A percentile compares a stretch with the other conserved stretches of the same genome.
These are phyloP conservation scores for Picus viridis DNA, from an alignment of 2,797 vertebrate species.

Conservation along the genomic window DNA sequence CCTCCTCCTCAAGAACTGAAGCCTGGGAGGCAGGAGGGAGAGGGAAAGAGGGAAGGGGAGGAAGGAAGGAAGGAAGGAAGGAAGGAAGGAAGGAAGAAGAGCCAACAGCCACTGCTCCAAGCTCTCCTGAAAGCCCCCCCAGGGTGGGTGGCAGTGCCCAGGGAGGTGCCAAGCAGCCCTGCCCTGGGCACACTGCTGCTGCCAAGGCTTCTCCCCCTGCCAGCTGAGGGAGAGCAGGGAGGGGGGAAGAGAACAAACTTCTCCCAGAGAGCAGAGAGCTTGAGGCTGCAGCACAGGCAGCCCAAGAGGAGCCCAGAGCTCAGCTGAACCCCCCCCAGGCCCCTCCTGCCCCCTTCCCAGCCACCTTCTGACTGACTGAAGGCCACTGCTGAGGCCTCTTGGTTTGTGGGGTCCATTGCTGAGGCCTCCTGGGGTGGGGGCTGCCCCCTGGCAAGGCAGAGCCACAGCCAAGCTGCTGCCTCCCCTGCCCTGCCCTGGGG, in stretches of 20 bases:
- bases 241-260: background rate
- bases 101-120: background rate
- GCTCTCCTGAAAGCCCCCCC: background rate
- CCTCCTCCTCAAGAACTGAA: background rate
- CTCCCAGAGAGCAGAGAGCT: background rate
- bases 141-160: background rate
- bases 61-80: too few species aligned
- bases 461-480: background rate
- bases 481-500: constrained; percentile 66
- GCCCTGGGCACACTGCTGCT: background rate
- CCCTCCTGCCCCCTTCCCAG: background rate
- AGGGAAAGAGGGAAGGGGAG: background rate
- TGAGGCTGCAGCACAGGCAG: background rate
- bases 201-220: background rate
- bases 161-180: background rate
- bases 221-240: background rate
- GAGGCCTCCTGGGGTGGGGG: background rate
- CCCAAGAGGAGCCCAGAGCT: background rate
- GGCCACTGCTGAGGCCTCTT: background rate
- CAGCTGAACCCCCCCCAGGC: background rate
- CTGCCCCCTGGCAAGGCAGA: background rate
- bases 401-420: too few species aligned
- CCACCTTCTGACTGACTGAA: background rate
- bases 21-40: background rate
- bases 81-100: too few species aligned